Base-by-base conservation (phyloP, 2,888 invertebrate genomes). In the Augochlorella aurata region DNA sequence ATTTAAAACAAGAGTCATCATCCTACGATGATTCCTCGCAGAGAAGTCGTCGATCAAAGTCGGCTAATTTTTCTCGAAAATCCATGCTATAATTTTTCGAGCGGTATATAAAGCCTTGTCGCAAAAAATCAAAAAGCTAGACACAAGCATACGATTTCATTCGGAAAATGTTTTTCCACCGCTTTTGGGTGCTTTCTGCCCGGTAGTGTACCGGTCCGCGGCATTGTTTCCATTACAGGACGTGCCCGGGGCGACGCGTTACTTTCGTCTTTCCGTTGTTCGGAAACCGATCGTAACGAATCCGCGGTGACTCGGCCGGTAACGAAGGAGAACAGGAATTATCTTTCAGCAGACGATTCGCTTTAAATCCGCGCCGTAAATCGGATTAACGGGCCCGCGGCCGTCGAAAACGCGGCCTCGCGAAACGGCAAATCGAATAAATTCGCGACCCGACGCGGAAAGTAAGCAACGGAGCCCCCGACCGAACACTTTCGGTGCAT, bases 401-500 rank as follows among this genome's bases (percentile, higher is more conserved):
- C 3, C 73, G 21, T 70, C 65, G 81, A 45, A 81, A 77, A 75
- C 70, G 47, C 61, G 63, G 24, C 69, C 66, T 29, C 14, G 58
- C 54, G 52, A 74, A 69, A 73, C 76, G 82, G 76, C 80, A 52
- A 68, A 69, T 82, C 81, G 73, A 82, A 77, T 77, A 65, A 82
- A 82, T 82, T 81, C 73, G 70, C 82, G 66, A 77, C 58, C 16
- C 52, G 69, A 69, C 24, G 66, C 52, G 47, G 61, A 63, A 71
- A 63, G 68, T 74, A 81, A 78, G 74, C 71, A 65, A 68, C 71
- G 50, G 61, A 58, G 50, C 63, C 38, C 38, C 5, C 38, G 63
- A 63, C 82, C 67, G 29, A 74, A 83, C 82, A 74, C 83, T 82
- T 81, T 78, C 82, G 71, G 67, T 74, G 70, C 83, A 78, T 79